Conservation (phyloP, 2,888 invertebrate genomes). For the Branchipolynoe longqiensis region DNA sequence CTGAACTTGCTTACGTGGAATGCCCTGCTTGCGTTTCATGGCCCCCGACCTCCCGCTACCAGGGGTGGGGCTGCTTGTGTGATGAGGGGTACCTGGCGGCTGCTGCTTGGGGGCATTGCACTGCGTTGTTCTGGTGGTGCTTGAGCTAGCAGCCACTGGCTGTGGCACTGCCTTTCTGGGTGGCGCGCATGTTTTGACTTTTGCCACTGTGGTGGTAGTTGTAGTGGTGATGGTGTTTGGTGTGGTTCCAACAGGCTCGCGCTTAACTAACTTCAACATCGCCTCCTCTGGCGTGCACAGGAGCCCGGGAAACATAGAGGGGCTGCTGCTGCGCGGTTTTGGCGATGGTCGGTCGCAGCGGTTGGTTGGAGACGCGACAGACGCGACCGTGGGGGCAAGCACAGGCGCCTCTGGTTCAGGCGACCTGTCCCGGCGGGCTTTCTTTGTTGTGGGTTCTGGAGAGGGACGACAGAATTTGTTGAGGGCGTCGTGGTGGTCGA, state of each 20-base stretch:
- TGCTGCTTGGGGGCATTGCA: neutral
- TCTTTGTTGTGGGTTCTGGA: constrained; percentile 40
- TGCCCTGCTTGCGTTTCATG: constrained; percentile 24
- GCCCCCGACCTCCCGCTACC: neutral
- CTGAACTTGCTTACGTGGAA: constrained; percentile 37
- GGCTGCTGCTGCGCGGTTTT: neutral
- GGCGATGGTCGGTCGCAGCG: neutral
- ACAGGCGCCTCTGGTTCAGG: constrained; percentile 37
- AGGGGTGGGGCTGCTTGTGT: constrained; percentile 28
- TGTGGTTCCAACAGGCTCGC: neutral
- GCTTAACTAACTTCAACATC: neutral
- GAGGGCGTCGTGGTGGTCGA: constrained; percentile 45
- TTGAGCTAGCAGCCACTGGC: too few species aligned
- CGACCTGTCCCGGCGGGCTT: constrained; percentile 57
- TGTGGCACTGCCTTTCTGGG: too few species aligned
- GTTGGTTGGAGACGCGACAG: neutral
- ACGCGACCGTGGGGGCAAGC: constrained; percentile 12
- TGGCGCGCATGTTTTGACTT: too few species aligned
- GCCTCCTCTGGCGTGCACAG: neutral
- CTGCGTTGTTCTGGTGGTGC: too few species aligned
- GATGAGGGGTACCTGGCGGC: neutral
- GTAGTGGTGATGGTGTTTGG: neutral
- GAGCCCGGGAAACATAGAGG: neutral
- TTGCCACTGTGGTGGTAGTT: neutral
- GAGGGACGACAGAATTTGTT: constrained; percentile 13